These are phyloP conservation scores for Rhynchomys soricoides DNA, from an alignment of 2,113 vertebrate genomes.

Conservation along the genomic window DNA sequence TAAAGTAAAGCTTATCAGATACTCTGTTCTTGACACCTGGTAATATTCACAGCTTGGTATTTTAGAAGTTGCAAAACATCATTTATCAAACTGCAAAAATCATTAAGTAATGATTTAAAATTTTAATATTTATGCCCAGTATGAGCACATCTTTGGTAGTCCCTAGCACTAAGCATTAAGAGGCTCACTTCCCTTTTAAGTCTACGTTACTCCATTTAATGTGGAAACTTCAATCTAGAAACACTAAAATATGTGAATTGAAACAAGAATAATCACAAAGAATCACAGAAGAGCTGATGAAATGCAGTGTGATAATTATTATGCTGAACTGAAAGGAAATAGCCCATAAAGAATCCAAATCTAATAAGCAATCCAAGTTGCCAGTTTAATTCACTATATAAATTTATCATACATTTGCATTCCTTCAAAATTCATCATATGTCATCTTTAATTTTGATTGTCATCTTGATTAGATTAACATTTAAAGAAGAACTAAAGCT, in stretches of 20 bases:
- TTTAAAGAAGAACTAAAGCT: neutral
- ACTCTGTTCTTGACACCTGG: conserved; percentile 43
- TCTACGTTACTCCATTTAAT: neutral
- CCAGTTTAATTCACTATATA: neutral
- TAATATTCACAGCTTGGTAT: conserved; percentile 51
- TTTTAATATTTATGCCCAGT: neutral
- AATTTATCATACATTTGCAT: neutral
- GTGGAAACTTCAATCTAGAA: neutral
- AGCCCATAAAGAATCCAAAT: neutral
- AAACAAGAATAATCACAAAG: neutral
- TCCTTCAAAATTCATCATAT: neutral
- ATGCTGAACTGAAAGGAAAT: neutral
- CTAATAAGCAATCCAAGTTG: neutral
- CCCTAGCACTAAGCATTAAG: neutral
- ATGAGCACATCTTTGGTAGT: neutral
- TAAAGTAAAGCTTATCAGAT: conserved; percentile 26
- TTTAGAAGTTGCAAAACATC: conserved; percentile 66
- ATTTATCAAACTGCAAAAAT: conserved; percentile 36
- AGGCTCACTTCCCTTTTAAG: neutral
- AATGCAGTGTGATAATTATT: neutral
- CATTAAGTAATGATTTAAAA: conserved; percentile 50
- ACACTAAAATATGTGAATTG: neutral
- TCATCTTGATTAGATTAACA: neutral
- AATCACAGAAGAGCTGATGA: neutral
- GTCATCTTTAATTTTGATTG: neutral